A percentile compares a stretch with the other conserved stretches of the same genome.
Evolutionary conservation across 1,140 invertebrate genomes (phyloP).

Genomic region (Drosophila orena): DNA sequence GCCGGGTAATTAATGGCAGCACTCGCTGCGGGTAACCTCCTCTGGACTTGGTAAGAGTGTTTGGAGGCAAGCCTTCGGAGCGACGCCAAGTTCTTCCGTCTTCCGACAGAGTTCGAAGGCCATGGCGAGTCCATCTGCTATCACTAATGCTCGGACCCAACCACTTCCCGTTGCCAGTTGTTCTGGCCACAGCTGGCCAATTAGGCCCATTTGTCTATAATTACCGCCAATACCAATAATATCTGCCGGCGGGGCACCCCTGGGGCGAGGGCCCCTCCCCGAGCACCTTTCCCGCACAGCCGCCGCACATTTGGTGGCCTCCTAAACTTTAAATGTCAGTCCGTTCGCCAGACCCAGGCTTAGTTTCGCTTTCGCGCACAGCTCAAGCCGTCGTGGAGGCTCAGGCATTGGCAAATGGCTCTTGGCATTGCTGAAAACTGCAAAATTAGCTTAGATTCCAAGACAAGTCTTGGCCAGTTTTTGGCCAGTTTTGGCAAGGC

Average conservation of each 20-base stretch:
- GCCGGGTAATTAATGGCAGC: slow-evolving; percentile 70
- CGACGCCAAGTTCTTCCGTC: slow-evolving; percentile 54
- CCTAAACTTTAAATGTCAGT: slow-evolving; percentile 81
- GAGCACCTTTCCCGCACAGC: slow-evolving; percentile 21
- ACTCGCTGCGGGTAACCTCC: slow-evolving; percentile 1
- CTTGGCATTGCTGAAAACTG: neutral
- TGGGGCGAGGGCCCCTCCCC: slow-evolving; percentile 21
- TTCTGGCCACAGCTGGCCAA: slow-evolving; percentile 22
- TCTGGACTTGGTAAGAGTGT: slow-evolving; percentile 46
- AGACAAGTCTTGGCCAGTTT: neutral
- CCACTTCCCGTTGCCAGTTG: slow-evolving; percentile 19
- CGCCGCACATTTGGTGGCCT: slow-evolving; percentile 60
- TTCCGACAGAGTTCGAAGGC: slow-evolving; percentile 38
- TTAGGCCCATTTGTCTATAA: slow-evolving; percentile 57
- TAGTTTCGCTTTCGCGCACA: slow-evolving; percentile 21
- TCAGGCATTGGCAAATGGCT: neutral
- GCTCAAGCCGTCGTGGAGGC: neutral
- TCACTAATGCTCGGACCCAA: slow-evolving; percentile 36
- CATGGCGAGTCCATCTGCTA: slow-evolving; percentile 47
- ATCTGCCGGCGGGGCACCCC: slow-evolving; percentile 8
- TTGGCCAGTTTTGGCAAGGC: no score
- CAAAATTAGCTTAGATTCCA: neutral
- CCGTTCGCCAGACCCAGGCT: slow-evolving; percentile 43
- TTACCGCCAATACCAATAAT: slow-evolving; percentile 20
- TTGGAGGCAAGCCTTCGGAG: slow-evolving; percentile 2